Evolutionary conservation across 2,113 vertebrate genomes (phyloP).

Genomic region (Madoqua kirkii): DNA sequence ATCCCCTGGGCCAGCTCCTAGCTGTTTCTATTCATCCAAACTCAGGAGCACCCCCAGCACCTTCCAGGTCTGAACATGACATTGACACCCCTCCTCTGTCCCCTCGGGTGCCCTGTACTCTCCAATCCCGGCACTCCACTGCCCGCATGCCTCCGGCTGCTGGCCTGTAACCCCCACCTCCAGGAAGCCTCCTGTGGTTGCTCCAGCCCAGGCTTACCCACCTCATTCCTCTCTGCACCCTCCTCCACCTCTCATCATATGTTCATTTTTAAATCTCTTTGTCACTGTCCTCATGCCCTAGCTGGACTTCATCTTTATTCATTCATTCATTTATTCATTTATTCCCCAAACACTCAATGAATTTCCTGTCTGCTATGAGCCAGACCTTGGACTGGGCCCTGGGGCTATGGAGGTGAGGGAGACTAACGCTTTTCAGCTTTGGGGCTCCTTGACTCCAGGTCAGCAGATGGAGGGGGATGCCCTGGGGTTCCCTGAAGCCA

Average conservation of each 20-base stretch:
- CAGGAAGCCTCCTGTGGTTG: not conserved
- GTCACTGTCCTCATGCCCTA: not conserved
- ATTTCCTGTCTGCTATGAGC: not conserved
- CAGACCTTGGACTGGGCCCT: not conserved
- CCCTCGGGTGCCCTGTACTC: not conserved
- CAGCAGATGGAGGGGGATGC: not conserved
- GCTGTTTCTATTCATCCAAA: not conserved
- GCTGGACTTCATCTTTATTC: not conserved
- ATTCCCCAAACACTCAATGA: not conserved
- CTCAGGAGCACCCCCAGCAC: not conserved
- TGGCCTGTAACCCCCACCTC: not conserved
- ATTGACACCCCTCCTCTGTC: too few relatives aligned
- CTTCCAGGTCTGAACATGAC: not conserved
- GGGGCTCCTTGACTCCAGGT: not conserved
- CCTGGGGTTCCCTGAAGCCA: not conserved
- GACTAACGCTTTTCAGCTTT: not conserved
- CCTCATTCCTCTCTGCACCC: too few relatives aligned
- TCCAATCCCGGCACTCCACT: fast-evolving
- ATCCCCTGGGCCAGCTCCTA: not conserved
- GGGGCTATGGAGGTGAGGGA: not conserved
- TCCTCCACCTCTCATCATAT: not conserved
- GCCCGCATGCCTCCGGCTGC: not conserved
- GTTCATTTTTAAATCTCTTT: not conserved
- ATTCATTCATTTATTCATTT: not conserved
- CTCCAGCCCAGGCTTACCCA: not conserved